phyloP scores from a whole-genome alignment of 2,888 invertebrate species.

The Conistra vaccinii region DNA sequence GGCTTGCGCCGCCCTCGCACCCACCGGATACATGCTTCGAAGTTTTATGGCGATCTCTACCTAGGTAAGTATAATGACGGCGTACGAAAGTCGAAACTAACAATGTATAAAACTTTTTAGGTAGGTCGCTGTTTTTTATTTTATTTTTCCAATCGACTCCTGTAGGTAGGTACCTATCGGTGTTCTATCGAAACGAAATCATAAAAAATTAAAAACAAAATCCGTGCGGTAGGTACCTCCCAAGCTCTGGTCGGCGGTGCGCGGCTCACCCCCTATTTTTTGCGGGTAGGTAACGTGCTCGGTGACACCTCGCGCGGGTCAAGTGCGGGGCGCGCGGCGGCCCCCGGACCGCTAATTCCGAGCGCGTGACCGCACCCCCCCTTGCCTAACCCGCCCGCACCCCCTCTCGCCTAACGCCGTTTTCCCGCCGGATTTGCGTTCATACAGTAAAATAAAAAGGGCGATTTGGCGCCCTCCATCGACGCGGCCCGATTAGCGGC shows the following conservation, averaged over 20 bases:
- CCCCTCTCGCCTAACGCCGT: slow-evolving; percentile 74
- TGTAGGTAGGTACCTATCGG: slow-evolving; percentile 58
- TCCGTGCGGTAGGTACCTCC: slow-evolving; percentile 76
- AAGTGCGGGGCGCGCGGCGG: slow-evolving; percentile 76
- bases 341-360: slow-evolving; percentile 83
- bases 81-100: slow-evolving; percentile 13
- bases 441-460: slow-evolving; percentile 90
- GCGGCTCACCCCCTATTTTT: slow-evolving; percentile 81
- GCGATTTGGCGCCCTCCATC: slow-evolving; percentile 89
- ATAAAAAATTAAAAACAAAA: slow-evolving; percentile 86
- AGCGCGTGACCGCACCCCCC: slow-evolving; percentile 85
- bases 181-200: slow-evolving; percentile 78
- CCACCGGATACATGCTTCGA: slow-evolving; percentile 71
- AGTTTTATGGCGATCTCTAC: slow-evolving; percentile 59
- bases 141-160: slow-evolving; percentile 62
- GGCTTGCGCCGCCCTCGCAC: slow-evolving; percentile 69
- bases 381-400: slow-evolving; percentile 50
- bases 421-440: slow-evolving; percentile 90
- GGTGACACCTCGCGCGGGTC: slow-evolving; percentile 87
- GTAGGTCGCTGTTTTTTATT: slow-evolving; percentile 48
- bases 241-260: slow-evolving; percentile 62
- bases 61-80: slow-evolving; percentile 21
- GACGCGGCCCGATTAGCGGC: slow-evolving; percentile 89
- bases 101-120: slow-evolving; percentile 26
- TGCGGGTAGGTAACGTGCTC: slow-evolving; percentile 87